Evolutionary conservation across 1,140 invertebrate species (phyloP).

Genomic region (Neodiprion pinetum): DNA sequence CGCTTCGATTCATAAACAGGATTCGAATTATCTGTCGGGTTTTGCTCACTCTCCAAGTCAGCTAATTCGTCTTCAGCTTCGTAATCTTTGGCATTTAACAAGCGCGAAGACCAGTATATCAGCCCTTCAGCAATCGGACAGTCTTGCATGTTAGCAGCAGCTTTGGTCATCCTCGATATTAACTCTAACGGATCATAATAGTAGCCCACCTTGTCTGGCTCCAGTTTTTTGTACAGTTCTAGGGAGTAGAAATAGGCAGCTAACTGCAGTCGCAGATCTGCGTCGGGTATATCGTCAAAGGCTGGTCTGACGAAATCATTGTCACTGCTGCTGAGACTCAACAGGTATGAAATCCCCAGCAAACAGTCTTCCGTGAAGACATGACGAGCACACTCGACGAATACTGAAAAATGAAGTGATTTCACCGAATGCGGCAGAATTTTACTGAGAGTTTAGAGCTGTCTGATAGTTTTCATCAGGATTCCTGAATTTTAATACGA

Average conservation of each 20-base stretch:
- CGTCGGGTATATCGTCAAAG: constrained; percentile 44
- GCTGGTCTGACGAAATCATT: constrained; percentile 36
- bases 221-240: constrained; percentile 41
- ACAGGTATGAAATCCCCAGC: constrained; percentile 53
- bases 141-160: constrained; percentile 28
- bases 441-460: constrained; percentile 4
- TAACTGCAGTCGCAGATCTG: constrained; percentile 46
- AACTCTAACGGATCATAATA: constrained; percentile 47
- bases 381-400: constrained; percentile 51
- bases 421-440: constrained; percentile 20
- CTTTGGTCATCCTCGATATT: constrained; percentile 38
- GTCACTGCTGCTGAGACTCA: constrained; percentile 42
- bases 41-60: neutral
- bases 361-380: constrained; percentile 54
- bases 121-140: constrained; percentile 32
- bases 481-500: constrained; percentile 4
- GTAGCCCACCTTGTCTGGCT: constrained; percentile 36
- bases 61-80: neutral
- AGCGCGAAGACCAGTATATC: constrained; percentile 31
- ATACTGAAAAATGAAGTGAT: constrained; percentile 44
- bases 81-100: constrained; percentile 22
- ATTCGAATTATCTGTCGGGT: neutral
- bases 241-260: constrained; percentile 53
- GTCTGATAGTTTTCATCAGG: neutral
- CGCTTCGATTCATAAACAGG: neutral